Conservation (phyloP, 1,140 invertebrate species). For the Drosophila virilis region DNA sequence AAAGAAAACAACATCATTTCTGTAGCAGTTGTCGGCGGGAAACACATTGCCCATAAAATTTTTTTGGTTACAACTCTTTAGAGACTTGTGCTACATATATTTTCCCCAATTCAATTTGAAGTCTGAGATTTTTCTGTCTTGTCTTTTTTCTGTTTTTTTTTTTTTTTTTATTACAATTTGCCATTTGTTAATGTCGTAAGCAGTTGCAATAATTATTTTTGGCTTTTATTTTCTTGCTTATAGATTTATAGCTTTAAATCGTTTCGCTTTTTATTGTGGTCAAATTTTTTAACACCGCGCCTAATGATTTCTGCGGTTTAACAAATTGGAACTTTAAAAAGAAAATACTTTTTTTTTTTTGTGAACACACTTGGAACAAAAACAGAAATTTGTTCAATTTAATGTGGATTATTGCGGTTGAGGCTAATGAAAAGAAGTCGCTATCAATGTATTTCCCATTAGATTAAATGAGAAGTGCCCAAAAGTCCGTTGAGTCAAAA, state of each 20-base stretch:
- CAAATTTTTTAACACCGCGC: conserved; percentile 55
- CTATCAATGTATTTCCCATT: neutral
- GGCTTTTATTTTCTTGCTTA: conserved; percentile 49
- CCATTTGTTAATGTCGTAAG: conserved; percentile 72
- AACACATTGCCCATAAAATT: conserved; percentile 52
- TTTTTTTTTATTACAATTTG: conserved; percentile 67
- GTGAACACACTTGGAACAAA: neutral
- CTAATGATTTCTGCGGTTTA: conserved; percentile 59
- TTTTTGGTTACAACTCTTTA: conserved; percentile 51
- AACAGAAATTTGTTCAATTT: conserved; percentile 4
- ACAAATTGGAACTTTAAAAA: conserved; percentile 9
- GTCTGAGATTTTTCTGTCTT: conserved; percentile 24
- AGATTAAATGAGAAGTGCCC: neutral
- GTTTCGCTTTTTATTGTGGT: conserved; percentile 48
- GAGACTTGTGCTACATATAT: conserved; percentile 62
- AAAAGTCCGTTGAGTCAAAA: no score
- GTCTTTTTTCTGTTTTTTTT: conserved; percentile 22
- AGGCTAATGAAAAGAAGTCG: conserved; percentile 4
- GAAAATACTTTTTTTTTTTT: conserved; percentile 22
- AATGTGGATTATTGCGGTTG: conserved; percentile 35
- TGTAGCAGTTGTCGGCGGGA: conserved; percentile 52
- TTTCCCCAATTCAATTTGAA: conserved; percentile 32
- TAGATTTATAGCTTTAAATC: conserved; percentile 63
- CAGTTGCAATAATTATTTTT: conserved; percentile 44
- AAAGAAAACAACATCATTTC: conserved; percentile 58